A percentile compares a stretch with the other conserved stretches of the same genome.
phyloP scores from a whole-genome alignment of 2,888 invertebrate genomes.

The Metellina segmentata region DNA sequence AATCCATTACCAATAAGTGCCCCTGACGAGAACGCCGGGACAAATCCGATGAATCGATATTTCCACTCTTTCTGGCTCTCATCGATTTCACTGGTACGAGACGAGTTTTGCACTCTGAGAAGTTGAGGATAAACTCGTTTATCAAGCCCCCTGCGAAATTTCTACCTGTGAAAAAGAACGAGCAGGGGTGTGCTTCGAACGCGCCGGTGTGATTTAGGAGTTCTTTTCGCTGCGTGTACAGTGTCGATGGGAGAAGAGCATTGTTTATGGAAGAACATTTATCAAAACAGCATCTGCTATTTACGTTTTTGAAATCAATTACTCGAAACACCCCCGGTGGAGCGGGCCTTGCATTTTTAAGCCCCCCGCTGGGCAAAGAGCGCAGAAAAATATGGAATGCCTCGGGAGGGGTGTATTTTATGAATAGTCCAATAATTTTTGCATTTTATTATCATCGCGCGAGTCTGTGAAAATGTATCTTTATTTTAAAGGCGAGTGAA shows the following conservation, averaged over 20 bases:
- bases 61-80: constrained; percentile 56
- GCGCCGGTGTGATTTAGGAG: constrained; percentile 36
- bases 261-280: constrained; percentile 54
- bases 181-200: background rate
- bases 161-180: constrained; percentile 50
- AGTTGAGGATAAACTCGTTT: constrained; percentile 59
- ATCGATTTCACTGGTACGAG: constrained; percentile 36
- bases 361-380: background rate
- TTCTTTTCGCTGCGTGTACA: constrained; percentile 2
- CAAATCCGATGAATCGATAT: constrained; percentile 70
- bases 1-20: constrained; percentile 70
- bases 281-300: constrained; percentile 54
- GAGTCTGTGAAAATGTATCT: background rate
- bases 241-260: background rate
- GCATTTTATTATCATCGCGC: background rate
- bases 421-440: constrained; percentile 35
- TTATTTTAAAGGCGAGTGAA: background rate
- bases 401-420: constrained; percentile 1
- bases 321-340: constrained; percentile 30
- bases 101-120: constrained; percentile 40
- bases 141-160: constrained; percentile 39
- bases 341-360: background rate
- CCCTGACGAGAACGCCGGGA: constrained; percentile 40
- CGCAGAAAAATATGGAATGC: background rate
- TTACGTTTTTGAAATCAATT: constrained; percentile 59